Evolutionary conservation across 2,888 invertebrate species (phyloP).

Genomic region (Octonoba sinensis): DNA sequence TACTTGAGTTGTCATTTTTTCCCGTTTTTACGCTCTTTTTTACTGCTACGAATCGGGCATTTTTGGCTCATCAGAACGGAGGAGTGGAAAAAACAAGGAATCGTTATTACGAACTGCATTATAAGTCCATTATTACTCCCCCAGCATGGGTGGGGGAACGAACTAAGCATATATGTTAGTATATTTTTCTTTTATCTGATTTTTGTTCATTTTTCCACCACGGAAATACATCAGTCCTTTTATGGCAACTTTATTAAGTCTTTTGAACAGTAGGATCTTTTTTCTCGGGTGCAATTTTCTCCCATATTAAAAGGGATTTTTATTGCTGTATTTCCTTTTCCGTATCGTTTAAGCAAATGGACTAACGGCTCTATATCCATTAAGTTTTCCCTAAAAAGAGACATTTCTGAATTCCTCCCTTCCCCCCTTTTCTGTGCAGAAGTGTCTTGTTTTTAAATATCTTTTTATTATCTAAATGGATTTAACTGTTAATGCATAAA

Average conservation of each 20-base stretch:
- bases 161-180: slow-evolving; percentile 14
- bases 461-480: slow-evolving; percentile 57
- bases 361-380: slow-evolving; percentile 58
- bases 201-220: slow-evolving; percentile 21
- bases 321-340: slow-evolving; percentile 32
- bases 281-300: slow-evolving; percentile 13
- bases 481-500: slow-evolving; percentile 42
- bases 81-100: slow-evolving; percentile 7
- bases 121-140: slow-evolving; percentile 56
- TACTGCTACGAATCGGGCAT: slow-evolving; percentile 22
- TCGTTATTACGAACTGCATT: slow-evolving; percentile 54
- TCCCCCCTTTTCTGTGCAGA: slow-evolving; percentile 12
- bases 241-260: slow-evolving; percentile 62
- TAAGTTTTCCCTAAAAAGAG: slow-evolving; percentile 30
- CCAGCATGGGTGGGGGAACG: slow-evolving; percentile 19
- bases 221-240: slow-evolving; percentile 49
- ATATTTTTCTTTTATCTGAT: slow-evolving; percentile 16
- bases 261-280: slow-evolving; percentile 41
- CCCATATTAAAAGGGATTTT: slow-evolving; percentile 52
- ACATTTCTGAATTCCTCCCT: too few relatives aligned
- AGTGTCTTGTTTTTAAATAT: slow-evolving; percentile 34
- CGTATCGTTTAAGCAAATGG: slow-evolving; percentile 56
- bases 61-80: slow-evolving; percentile 6
- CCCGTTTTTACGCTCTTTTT: slow-evolving; percentile 16
- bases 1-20: slow-evolving; percentile 15